Base-by-base conservation (phyloP, 2,113 vertebrate genomes). In the Thunnus thynnus region DNA sequence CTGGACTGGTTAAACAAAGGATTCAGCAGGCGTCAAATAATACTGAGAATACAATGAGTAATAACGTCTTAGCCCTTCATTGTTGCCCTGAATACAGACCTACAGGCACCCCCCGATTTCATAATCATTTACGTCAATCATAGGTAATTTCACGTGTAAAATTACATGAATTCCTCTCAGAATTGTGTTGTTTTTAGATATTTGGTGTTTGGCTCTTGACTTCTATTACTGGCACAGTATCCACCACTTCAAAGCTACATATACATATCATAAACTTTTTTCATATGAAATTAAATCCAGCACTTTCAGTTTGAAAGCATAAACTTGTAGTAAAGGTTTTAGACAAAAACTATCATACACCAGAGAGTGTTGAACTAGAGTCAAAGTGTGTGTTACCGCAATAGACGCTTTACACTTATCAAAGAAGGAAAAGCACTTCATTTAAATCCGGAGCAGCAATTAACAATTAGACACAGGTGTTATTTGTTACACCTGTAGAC, bases 1-100 rank as follows among this genome's bases (percentile, higher is more conserved):
- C 58, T 0, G 0, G 77, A 56, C 36, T 18, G 76, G 32, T 14
- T 41, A 25, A 25, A 82, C 69, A 78, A 54, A 75, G 48, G 5
- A 5, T 51, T 3, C 6, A 20, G 17, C 22, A 5, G 5, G 3
- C 9, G 16, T 3, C 10, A 5, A 18, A 52, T 17, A 54, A 41
- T 9, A 41, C 36, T 41, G 7, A 9, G 36, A 41, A 9, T 41
- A 9, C 7, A 41, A 7, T 1, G 36, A 9, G 36, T 41, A 41
- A 41, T 41, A 41, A 41, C 36, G 41, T 5, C 4, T 58, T 25
- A 30, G 25, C 25, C 22, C 13, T 57, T 11, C 9, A 22, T 55
- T 55, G 52, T 20, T 17, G 9, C 17, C 17, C 50, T 52, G 7
- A 36, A 36, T 36, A 41, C 1, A 41, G 7, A 41, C 36, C 7